Percentiles rank a stretch among this genome's conserved stretches.
phyloP scores from a whole-genome alignment of 2,113 vertebrate genomes.

The Tonatia bakeri region DNA sequence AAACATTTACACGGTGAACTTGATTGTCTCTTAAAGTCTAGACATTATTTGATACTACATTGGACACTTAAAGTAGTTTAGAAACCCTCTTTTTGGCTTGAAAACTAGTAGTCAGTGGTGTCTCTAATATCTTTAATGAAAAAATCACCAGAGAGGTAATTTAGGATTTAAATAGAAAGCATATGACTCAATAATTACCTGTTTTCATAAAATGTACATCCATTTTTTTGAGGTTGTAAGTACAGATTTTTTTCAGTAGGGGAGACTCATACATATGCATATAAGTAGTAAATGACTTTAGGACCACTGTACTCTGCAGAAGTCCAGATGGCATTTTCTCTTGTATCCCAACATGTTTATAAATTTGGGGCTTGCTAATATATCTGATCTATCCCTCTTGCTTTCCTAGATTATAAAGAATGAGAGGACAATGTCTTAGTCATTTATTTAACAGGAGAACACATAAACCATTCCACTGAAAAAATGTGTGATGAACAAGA shows the following conservation, averaged over 20 bases:
- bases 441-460: background rate
- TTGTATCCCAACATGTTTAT: background rate
- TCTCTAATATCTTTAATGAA: background rate
- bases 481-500: background rate
- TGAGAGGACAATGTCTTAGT: background rate
- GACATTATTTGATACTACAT: background rate
- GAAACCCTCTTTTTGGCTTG: background rate
- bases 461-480: background rate
- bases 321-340: background rate
- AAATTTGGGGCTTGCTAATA: background rate
- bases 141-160: background rate
- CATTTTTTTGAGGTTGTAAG: background rate
- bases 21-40: background rate
- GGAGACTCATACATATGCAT: background rate
- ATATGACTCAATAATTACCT: background rate
- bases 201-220: background rate
- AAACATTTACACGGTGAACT: background rate
- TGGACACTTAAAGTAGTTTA: background rate
- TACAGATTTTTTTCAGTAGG: background rate
- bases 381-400: background rate
- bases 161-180: background rate
- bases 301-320: fast-evolving
- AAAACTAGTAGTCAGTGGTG: background rate
- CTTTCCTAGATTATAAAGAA: background rate
- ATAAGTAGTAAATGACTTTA: background rate